These are phyloP conservation scores for Unio pictorum DNA, from an alignment of 2,888 invertebrate species.

Conservation along the genomic window DNA sequence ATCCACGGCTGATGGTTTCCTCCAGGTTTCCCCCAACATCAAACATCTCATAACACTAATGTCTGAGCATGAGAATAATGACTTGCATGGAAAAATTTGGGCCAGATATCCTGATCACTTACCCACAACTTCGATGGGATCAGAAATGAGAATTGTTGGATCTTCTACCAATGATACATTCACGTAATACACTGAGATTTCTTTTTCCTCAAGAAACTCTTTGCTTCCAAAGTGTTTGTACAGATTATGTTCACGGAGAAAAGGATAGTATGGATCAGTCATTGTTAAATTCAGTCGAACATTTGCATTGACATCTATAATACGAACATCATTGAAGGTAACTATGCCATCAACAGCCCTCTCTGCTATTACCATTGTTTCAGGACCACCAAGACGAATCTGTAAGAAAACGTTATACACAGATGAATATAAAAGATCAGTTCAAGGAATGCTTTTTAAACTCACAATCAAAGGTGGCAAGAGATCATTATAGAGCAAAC, in stretches of 20 bases:
- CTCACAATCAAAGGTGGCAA: too few relatives aligned
- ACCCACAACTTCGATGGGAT: conserved; percentile 22
- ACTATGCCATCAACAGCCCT: conserved; percentile 22
- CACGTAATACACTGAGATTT: neutral
- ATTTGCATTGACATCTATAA: conserved; percentile 21
- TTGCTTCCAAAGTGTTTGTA: too few relatives aligned
- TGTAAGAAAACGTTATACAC: conserved; percentile 8
- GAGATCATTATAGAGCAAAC: too few relatives aligned
- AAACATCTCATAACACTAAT: too few relatives aligned
- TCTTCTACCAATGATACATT: conserved; percentile 11
- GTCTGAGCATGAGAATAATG: too few relatives aligned
- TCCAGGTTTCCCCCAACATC: too few relatives aligned
- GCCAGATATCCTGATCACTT: neutral
- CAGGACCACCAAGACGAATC: conserved; percentile 24
- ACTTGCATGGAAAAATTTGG: too few relatives aligned
- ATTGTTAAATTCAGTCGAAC: conserved; percentile 19
- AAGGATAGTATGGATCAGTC: conserved; percentile 24
- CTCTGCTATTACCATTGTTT: conserved; percentile 19
- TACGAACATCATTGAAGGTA: conserved; percentile 16
- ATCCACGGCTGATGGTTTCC: too few relatives aligned
- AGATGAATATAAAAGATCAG: neutral
- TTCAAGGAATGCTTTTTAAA: too few relatives aligned
- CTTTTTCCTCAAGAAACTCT: too few relatives aligned
- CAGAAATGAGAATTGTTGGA: conserved; percentile 15
- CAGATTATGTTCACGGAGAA: conserved; percentile 23